Evolutionary conservation across 2,113 vertebrate species (phyloP).

Genomic region (Scytalopus superciliaris): DNA sequence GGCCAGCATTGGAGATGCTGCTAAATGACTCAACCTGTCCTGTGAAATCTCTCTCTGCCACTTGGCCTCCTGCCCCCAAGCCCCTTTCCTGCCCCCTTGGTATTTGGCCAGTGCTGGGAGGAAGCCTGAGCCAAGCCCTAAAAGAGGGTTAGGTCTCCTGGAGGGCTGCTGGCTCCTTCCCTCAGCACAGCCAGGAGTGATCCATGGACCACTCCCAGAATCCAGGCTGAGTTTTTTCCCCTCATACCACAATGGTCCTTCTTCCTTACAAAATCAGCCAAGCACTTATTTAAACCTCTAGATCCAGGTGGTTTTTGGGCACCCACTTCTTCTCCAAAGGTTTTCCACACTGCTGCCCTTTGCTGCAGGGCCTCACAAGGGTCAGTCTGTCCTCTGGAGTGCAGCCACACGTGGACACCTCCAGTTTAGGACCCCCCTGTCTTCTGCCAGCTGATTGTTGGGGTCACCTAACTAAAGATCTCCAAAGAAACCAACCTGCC

Average conservation of each 20-base stretch:
- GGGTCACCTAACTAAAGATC: neutral
- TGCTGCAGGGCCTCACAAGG: neutral
- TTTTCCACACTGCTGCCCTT: neutral
- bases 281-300: neutral
- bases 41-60: neutral
- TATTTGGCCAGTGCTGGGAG: neutral
- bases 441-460: neutral
- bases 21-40: neutral
- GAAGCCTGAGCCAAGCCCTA: neutral
- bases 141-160: neutral
- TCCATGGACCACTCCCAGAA: neutral
- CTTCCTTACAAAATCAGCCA: neutral
- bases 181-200: neutral
- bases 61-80: neutral
- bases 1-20: neutral
- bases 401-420: neutral
- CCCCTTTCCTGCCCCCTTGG: neutral
- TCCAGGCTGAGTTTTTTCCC: neutral
- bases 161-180: neutral
- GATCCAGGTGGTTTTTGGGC: accelerated
- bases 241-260: neutral
- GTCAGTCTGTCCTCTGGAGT: neutral
- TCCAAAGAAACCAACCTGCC: neutral
- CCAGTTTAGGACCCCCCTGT: neutral
- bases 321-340: neutral